A percentile compares a stretch with the other conserved stretches of the same genome.
phyloP scores from a whole-genome alignment of 2,113 vertebrate genomes.

The Platichthys stellatus region DNA sequence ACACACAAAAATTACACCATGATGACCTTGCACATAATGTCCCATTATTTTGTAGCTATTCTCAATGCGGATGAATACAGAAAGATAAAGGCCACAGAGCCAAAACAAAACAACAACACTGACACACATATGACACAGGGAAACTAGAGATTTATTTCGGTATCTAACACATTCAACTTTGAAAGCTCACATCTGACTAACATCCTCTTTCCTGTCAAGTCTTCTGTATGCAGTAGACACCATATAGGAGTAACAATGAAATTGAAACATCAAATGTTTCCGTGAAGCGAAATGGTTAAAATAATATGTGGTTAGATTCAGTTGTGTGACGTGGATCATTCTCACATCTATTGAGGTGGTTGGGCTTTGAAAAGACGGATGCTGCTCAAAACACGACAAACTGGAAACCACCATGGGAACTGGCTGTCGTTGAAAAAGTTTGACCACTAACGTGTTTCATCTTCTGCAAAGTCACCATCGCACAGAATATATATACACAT shows the following conservation, averaged over 20 bases:
- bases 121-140: background rate
- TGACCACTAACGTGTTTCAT: background rate
- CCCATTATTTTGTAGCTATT: background rate
- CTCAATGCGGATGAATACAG: background rate
- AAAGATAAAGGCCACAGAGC: background rate
- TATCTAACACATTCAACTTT: background rate
- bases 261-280: slow-evolving; percentile 9
- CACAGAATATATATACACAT: background rate
- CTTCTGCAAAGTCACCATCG: background rate
- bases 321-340: background rate
- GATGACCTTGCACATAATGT: background rate
- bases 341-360: background rate
- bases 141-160: slow-evolving; percentile 43
- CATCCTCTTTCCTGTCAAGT: slow-evolving; percentile 11
- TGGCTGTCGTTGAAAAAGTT: background rate
- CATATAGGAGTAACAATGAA: background rate
- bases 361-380: background rate
- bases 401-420: background rate
- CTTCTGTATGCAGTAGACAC: background rate
- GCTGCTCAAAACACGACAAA: too few relatives aligned
- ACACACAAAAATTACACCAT: background rate
- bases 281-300: background rate
- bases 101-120: slow-evolving; percentile 9
- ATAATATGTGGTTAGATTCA: background rate
- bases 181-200: slow-evolving; percentile 21